Percentiles rank a stretch among this genome's conserved stretches.
Evolutionary conservation across 1,140 invertebrate genomes (phyloP).

Genomic region (Magallana gigas): DNA sequence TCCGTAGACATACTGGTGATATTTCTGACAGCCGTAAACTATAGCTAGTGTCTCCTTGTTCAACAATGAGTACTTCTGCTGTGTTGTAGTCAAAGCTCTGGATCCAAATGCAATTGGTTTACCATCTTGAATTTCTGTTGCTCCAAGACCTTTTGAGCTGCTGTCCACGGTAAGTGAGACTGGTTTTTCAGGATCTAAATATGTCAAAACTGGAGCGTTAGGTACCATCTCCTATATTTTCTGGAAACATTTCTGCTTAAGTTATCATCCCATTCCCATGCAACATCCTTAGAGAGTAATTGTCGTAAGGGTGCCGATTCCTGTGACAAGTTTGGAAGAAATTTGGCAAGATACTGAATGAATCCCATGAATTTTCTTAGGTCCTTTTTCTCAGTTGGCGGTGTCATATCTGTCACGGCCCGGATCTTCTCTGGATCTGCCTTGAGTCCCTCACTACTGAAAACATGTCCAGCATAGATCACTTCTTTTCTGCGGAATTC

Average conservation of each 20-base stretch:
- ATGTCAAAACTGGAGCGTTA: not conserved
- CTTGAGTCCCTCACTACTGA: too few species aligned
- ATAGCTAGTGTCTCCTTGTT: slow-evolving; percentile 43
- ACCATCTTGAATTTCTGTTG: slow-evolving; percentile 77
- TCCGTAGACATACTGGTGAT: too few species aligned
- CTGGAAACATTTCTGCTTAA: slow-evolving; percentile 1
- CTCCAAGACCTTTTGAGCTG: slow-evolving; percentile 77
- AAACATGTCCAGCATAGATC: too few species aligned
- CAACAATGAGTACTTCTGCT: slow-evolving; percentile 70
- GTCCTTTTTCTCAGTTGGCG: too few species aligned
- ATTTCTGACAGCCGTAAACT: slow-evolving; percentile 50
- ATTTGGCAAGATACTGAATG: too few species aligned
- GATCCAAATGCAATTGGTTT: slow-evolving; percentile 80
- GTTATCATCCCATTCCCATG: not conserved
- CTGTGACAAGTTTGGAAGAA: too few species aligned
- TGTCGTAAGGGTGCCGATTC: too few species aligned
- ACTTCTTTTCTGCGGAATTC: too few species aligned
- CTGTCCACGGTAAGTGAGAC: slow-evolving; percentile 50
- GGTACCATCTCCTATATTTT: slow-evolving; percentile 14
- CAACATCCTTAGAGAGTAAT: not conserved
- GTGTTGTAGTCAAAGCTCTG: slow-evolving; percentile 74
- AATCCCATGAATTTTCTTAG: too few species aligned
- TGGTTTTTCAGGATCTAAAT: slow-evolving; percentile 47
- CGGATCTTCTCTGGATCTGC: too few species aligned
- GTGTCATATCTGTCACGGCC: too few species aligned